Percentiles rank a stretch among this genome's conserved stretches.
Conservation (phyloP, 2,888 invertebrate species). For the Linyphia triangularis region DNA sequence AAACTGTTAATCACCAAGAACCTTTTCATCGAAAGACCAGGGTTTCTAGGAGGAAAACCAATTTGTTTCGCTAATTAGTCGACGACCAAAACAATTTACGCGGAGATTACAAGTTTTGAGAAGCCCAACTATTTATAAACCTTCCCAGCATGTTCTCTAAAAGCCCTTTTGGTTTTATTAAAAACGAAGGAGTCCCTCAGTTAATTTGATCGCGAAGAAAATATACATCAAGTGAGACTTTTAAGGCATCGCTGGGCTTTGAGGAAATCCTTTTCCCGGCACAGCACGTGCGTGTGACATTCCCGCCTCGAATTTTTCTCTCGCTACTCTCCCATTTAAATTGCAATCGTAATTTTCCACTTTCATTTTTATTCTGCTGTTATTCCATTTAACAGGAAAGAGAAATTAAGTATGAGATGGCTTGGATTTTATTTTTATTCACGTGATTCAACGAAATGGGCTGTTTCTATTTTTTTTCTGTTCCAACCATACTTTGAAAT, state of each 20-base stretch:
- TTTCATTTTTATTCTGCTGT: slow-evolving; percentile 60
- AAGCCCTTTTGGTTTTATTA: slow-evolving; percentile 74
- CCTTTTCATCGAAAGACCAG: slow-evolving; percentile 56
- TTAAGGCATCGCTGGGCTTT: slow-evolving; percentile 10
- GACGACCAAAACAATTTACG: slow-evolving; percentile 73
- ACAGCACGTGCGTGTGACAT: slow-evolving; percentile 65
- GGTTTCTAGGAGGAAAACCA: slow-evolving; percentile 60
- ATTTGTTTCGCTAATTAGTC: slow-evolving; percentile 74
- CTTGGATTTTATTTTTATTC: not conserved
- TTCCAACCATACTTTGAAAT: not conserved
- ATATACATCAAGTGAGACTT: slow-evolving; percentile 53
- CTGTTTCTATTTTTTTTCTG: not conserved
- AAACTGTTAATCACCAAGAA: slow-evolving; percentile 73
- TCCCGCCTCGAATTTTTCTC: slow-evolving; percentile 32
- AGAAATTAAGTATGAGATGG: not conserved
- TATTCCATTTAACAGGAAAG: slow-evolving; percentile 41
- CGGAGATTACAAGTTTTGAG: slow-evolving; percentile 73
- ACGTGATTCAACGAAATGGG: not conserved
- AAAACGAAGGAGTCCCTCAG: slow-evolving; percentile 59
- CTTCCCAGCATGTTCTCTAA: slow-evolving; percentile 59
- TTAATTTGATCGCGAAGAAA: slow-evolving; percentile 73
- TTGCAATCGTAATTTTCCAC: slow-evolving; percentile 70
- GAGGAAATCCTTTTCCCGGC: slow-evolving; percentile 43
- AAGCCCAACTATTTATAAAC: slow-evolving; percentile 69
- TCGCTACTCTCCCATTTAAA: slow-evolving; percentile 57